phyloP scores from a whole-genome alignment of 2,797 vertebrate genomes.

The Enteromius unitaeniatus region DNA sequence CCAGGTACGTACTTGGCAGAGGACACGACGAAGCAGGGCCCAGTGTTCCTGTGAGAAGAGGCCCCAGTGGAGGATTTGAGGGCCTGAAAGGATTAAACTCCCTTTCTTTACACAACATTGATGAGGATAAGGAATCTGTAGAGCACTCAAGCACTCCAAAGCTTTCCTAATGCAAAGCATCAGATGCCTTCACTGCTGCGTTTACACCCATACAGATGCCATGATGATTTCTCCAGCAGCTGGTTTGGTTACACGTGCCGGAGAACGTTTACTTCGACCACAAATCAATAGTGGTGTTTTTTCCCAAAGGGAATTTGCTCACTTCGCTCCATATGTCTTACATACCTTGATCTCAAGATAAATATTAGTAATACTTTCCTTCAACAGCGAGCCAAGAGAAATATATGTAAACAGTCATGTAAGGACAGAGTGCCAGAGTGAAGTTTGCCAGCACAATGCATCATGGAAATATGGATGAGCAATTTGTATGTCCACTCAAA shows the following conservation, averaged over 20 bases:
- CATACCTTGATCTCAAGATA: slow-evolving; percentile 35
- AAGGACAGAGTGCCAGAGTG: slow-evolving; percentile 13
- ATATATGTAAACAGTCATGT: slow-evolving; percentile 37
- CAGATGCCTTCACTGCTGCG: slow-evolving; percentile 52
- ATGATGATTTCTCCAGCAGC: slow-evolving; percentile 44
- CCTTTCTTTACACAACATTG: slow-evolving; percentile 82
- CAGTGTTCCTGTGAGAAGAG: slow-evolving; percentile 75
- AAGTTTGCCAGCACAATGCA: not conserved
- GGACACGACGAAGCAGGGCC: slow-evolving; percentile 57
- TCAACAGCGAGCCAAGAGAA: slow-evolving; percentile 17
- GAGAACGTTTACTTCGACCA: slow-evolving; percentile 7
- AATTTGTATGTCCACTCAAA: not conserved
- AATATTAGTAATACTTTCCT: slow-evolving; percentile 38
- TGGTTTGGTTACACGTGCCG: slow-evolving; percentile 23
- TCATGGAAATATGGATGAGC: not conserved
- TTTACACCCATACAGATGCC: not conserved
- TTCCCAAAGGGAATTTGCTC: slow-evolving; percentile 25
- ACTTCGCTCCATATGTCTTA: slow-evolving; percentile 10
- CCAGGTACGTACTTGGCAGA: slow-evolving; percentile 62
- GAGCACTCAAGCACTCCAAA: slow-evolving; percentile 76
- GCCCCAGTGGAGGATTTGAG: slow-evolving; percentile 77
- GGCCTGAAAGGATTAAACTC: slow-evolving; percentile 80
- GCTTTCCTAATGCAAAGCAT: slow-evolving; percentile 75
- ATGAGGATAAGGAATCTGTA: slow-evolving; percentile 76
- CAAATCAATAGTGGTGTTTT: slow-evolving; percentile 35